phyloP scores from a whole-genome alignment of 2,888 invertebrate genomes.

The Oscheius sp. region DNA sequence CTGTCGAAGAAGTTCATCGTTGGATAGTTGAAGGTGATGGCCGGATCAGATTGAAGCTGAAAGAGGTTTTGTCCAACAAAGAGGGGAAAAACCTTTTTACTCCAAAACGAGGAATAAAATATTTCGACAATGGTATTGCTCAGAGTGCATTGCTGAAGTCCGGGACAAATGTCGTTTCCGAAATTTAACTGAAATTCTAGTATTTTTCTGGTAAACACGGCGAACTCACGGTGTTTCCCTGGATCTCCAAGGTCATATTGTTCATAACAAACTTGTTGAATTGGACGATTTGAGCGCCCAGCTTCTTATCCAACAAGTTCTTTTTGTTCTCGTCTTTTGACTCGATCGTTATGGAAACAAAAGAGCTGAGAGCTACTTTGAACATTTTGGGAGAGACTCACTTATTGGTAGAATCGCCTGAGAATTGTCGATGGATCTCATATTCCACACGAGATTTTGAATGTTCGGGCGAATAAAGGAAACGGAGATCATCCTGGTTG shows the following conservation, averaged over 20 bases:
- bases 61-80: conserved; percentile 9
- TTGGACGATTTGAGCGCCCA: conserved; percentile 44
- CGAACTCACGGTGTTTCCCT: conserved; percentile 39
- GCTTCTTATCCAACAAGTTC: conserved; percentile 54
- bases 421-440: conserved; percentile 66
- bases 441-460: conserved; percentile 68
- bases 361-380: conserved; percentile 53
- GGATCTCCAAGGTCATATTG: conserved; percentile 64
- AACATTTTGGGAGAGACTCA: conserved; percentile 27
- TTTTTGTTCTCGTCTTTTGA: conserved; percentile 46
- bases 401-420: conserved; percentile 68
- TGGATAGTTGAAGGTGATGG: conserved; percentile 65
- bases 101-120: conserved; percentile 67
- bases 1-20: conserved; percentile 68
- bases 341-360: conserved; percentile 66
- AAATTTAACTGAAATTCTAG: conserved; percentile 48
- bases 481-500: conserved; percentile 67
- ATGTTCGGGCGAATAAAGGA: conserved; percentile 68
- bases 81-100: conserved; percentile 53
- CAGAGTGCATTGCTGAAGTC: conserved; percentile 60
- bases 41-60: conserved; percentile 62
- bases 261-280: conserved; percentile 63
- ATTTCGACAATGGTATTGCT: conserved; percentile 65
- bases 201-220: too few relatives aligned
- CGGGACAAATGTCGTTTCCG: conserved; percentile 63